phyloP scores from a whole-genome alignment of 2,113 vertebrate species.

The Orycteropus afer region DNA sequence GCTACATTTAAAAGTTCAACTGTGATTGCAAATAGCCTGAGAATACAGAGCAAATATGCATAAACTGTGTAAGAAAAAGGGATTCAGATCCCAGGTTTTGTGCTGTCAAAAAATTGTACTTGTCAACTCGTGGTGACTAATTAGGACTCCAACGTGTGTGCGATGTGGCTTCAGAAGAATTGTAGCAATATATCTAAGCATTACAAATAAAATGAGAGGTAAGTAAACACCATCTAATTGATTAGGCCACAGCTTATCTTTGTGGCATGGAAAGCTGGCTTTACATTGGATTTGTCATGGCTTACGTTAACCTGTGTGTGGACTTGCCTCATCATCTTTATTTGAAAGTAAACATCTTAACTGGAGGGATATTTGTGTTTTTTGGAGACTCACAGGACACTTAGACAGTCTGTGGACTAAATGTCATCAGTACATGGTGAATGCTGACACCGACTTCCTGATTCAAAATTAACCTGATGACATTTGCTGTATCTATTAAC shows the following conservation, averaged over 20 bases:
- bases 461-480: background rate
- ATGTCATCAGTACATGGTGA: background rate
- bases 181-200: background rate
- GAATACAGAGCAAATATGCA: conserved; percentile 7
- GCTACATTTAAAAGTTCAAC: conserved; percentile 4
- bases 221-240: background rate
- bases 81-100: conserved; percentile 16
- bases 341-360: background rate
- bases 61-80: background rate
- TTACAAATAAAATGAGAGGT: background rate
- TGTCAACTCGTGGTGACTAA: background rate
- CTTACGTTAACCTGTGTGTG: background rate
- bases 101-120: conserved; percentile 3
- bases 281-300: background rate
- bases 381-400: background rate
- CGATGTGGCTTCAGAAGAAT: background rate
- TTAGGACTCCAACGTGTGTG: background rate
- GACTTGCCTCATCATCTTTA: background rate
- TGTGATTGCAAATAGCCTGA: background rate
- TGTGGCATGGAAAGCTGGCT: background rate
- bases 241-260: background rate
- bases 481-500: background rate
- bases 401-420: background rate
- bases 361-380: background rate
- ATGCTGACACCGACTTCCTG: background rate